Conservation (phyloP, 2,888 invertebrate genomes). For the Exocentrus adspersus region DNA sequence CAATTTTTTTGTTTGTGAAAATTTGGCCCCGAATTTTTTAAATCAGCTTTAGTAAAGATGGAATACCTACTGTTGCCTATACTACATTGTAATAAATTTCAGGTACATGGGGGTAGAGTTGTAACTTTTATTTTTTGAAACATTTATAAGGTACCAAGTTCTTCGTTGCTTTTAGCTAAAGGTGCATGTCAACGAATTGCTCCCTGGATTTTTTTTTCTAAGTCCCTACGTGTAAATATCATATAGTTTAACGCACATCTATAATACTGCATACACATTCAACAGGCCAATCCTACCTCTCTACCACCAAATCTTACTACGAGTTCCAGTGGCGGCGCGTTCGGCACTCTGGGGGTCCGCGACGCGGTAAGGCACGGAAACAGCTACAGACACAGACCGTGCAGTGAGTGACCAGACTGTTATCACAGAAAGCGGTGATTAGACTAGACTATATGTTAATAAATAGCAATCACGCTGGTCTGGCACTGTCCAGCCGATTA, state of each 20-base stretch:
- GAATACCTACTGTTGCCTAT: too few species aligned
- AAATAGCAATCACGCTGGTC: constrained; percentile 52
- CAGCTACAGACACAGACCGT: constrained; percentile 63
- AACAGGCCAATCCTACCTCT: constrained; percentile 57
- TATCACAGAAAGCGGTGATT: constrained; percentile 64
- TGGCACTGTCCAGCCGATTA: constrained; percentile 40
- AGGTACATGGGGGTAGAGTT: too few species aligned
- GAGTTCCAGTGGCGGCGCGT: constrained; percentile 22
- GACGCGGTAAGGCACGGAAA: constrained; percentile 60
- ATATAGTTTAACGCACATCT: constrained; percentile 42
- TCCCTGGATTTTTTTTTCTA: constrained; percentile 1
- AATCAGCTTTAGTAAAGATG: too few species aligned
- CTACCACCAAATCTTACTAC: constrained; percentile 51
- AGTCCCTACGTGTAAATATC: constrained; percentile 25
- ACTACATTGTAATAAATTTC: too few species aligned
- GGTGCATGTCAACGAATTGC: constrained; percentile 9
- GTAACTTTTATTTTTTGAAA: not conserved
- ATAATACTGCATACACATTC: constrained; percentile 60
- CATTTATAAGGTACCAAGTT: too few species aligned
- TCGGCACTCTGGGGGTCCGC: constrained; percentile 40
- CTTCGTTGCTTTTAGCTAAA: too few species aligned
- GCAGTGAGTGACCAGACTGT: constrained; percentile 62
- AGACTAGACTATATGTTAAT: constrained; percentile 54
- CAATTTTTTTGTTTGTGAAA: too few species aligned
- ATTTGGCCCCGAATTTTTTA: too few species aligned